Conservation (phyloP, 2,888 invertebrate genomes). For the Callyntrura sp. region DNA sequence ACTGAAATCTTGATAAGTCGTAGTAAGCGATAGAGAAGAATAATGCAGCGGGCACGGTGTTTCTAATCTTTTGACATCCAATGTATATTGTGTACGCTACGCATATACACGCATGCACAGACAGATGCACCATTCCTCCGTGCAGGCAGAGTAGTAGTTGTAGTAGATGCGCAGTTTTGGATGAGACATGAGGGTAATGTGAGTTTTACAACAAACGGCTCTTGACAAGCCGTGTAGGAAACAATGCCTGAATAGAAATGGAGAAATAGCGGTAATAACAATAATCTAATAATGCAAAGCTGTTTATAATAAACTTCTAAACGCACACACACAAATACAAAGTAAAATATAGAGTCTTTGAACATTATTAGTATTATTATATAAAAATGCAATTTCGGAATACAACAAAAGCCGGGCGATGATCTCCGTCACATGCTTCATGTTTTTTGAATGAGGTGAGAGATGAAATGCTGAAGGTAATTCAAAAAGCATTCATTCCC, state of each 20-base stretch:
- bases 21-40: not conserved
- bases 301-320: slow-evolving; percentile 77
- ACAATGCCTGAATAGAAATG: not conserved
- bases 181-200: slow-evolving; percentile 18
- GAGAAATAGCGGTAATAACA: slow-evolving; percentile 46
- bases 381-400: slow-evolving; percentile 56
- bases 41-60: not conserved
- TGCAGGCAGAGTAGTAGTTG: not conserved
- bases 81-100: not conserved
- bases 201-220: slow-evolving; percentile 38
- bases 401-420: slow-evolving; percentile 68
- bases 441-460: slow-evolving; percentile 75
- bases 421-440: slow-evolving; percentile 70
- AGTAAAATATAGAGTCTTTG: slow-evolving; percentile 76
- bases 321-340: slow-evolving; percentile 30
- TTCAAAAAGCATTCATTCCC: slow-evolving; percentile 73
- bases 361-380: slow-evolving; percentile 57
- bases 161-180: not conserved
- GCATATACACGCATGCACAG: not conserved
- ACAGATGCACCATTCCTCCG: not conserved
- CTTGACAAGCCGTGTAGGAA: slow-evolving; percentile 38
- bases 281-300: slow-evolving; percentile 69
- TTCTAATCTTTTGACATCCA: not conserved
- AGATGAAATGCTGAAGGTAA: slow-evolving; percentile 74
- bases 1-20: slow-evolving; percentile 19